These are phyloP conservation scores for Harpagifer antarcticus DNA, from an alignment of 2,797 vertebrate genomes.

Conservation along the genomic window DNA sequence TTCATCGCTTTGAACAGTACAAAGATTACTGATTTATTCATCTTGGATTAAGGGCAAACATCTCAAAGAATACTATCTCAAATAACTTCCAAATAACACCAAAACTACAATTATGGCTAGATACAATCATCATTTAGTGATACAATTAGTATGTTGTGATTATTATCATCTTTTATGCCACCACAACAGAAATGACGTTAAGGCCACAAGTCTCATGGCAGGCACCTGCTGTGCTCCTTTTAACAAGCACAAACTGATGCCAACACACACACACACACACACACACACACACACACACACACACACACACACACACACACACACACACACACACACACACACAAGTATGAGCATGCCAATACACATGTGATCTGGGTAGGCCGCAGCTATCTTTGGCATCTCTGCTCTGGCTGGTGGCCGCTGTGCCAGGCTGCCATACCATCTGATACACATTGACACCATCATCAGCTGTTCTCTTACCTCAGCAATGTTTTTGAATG, in stretches of 20 bases:
- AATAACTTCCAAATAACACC: not conserved
- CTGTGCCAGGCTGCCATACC: constrained; percentile 66
- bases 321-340: constrained; percentile 28
- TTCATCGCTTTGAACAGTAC: not conserved
- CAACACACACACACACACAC: constrained; percentile 21
- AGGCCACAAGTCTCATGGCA: constrained; percentile 46
- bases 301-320: constrained; percentile 18
- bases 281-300: constrained; percentile 23
- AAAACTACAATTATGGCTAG: not conserved
- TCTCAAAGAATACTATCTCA: not conserved
- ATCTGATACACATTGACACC: constrained; percentile 68
- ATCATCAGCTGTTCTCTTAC: constrained; percentile 65
- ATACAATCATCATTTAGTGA: not conserved
- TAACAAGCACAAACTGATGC: constrained; percentile 60
- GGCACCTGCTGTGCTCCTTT: constrained; percentile 66
- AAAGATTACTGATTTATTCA: not conserved
- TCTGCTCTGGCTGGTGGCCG: constrained; percentile 38
- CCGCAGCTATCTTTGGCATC: constrained; percentile 74
- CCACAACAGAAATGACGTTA: constrained; percentile 42
- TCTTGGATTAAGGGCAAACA: not conserved
- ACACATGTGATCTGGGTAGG: constrained; percentile 65
- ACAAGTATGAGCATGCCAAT: constrained; percentile 36
- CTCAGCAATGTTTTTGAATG: constrained; percentile 50
- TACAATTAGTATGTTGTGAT: not conserved
- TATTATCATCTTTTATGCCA: constrained; percentile 6